These are phyloP conservation scores for Mastacembelus armatus DNA, from an alignment of 2,797 vertebrate species.

Conservation along the genomic window DNA sequence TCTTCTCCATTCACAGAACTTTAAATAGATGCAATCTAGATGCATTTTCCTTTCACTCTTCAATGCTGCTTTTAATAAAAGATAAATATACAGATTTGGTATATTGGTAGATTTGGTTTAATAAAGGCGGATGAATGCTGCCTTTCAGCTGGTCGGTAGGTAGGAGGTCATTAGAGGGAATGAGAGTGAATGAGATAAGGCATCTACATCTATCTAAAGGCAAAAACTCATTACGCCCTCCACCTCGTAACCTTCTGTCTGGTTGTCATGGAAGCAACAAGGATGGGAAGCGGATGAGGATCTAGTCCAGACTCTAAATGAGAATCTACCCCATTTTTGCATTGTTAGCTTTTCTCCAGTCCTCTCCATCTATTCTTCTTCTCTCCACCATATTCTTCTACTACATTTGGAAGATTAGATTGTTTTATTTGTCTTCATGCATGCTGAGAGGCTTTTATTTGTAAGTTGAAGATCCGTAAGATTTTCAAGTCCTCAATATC, in stretches of 20 bases:
- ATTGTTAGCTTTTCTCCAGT: slow-evolving; percentile 14
- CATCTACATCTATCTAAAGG: slow-evolving; percentile 51
- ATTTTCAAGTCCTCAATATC: neutral
- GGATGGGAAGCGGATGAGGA: slow-evolving; percentile 51
- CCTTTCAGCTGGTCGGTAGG: slow-evolving; percentile 38
- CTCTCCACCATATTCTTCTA: neutral
- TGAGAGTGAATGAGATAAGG: slow-evolving; percentile 33
- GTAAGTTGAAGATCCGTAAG: no score
- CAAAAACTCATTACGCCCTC: slow-evolving; percentile 66
- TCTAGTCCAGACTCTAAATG: slow-evolving; percentile 63
- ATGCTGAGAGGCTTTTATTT: neutral
- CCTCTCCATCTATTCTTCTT: slow-evolving; percentile 16
- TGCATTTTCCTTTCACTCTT: slow-evolving; percentile 2
- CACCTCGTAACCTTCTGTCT: slow-evolving; percentile 68
- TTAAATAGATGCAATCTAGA: neutral
- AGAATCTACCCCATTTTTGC: slow-evolving; percentile 55
- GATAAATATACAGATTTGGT: slow-evolving; percentile 32
- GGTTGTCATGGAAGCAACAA: slow-evolving; percentile 81
- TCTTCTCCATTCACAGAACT: slow-evolving; percentile 19
- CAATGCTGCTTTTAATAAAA: slow-evolving; percentile 27
- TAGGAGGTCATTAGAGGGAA: slow-evolving; percentile 51
- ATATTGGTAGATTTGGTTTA: no score
- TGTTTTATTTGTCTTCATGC: neutral
- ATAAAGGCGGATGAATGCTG: slow-evolving; percentile 23
- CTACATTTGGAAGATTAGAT: neutral